Conservation (phyloP, 2,888 invertebrate genomes). For the Tineola bisselliella region DNA sequence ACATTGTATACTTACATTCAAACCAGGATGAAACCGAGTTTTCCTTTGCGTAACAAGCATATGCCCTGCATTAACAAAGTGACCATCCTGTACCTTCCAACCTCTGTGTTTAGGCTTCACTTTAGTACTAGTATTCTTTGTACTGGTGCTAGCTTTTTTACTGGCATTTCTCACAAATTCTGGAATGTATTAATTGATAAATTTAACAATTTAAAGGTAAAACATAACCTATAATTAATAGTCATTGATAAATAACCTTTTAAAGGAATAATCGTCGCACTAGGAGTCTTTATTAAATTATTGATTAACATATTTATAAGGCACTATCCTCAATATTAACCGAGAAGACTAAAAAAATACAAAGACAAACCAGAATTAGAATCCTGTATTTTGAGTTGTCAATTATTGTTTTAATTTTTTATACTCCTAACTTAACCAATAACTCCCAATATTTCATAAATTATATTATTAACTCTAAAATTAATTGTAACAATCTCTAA, state of each 20-base stretch:
- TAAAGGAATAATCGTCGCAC: not conserved
- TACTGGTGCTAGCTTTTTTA: slow-evolving; percentile 79
- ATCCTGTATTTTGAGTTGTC: too few species aligned
- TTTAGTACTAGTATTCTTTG: slow-evolving; percentile 73
- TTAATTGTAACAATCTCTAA: too few species aligned
- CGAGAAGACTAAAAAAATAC: not conserved
- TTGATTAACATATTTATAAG: not conserved
- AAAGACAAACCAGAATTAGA: too few species aligned
- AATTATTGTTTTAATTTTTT: too few species aligned
- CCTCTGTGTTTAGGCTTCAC: slow-evolving; percentile 80
- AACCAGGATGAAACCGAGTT: slow-evolving; percentile 81
- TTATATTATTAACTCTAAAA: too few species aligned
- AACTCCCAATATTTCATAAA: too few species aligned
- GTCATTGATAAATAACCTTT: not conserved
- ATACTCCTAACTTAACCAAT: too few species aligned
- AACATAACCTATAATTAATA: not conserved
- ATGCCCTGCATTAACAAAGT: slow-evolving; percentile 71
- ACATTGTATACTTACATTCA: slow-evolving; percentile 68
- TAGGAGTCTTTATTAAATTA: not conserved
- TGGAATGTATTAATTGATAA: slow-evolving; percentile 23
- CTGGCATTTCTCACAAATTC: slow-evolving; percentile 70
- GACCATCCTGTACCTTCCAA: slow-evolving; percentile 79
- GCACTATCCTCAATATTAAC: not conserved
- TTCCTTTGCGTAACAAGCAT: slow-evolving; percentile 75
- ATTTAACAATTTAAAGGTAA: not conserved